Percentiles rank a stretch among this genome's conserved stretches.
Conservation (phyloP, 2,797 vertebrate species). For the Lagodon rhomboides region DNA sequence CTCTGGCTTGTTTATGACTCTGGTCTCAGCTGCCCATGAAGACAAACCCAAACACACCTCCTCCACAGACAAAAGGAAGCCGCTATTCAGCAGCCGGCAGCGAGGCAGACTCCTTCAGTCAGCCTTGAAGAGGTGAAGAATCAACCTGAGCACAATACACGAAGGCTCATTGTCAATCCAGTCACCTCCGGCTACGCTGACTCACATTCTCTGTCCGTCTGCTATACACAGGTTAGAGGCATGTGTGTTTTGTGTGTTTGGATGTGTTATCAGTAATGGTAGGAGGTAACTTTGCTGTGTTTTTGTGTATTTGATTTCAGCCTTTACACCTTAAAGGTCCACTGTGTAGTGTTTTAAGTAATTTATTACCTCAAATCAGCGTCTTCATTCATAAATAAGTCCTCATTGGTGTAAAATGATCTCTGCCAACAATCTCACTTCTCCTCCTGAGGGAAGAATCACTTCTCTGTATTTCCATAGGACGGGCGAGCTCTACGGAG, state of each 20-base stretch:
- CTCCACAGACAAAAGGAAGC: constrained; percentile 35
- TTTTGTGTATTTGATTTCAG: neutral
- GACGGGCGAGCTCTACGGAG: too few species aligned
- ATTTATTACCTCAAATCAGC: too few species aligned
- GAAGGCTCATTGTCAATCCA: constrained; percentile 59
- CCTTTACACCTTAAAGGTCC: too few species aligned
- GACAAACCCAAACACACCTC: constrained; percentile 35
- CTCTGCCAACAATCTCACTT: too few species aligned
- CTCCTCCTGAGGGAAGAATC: too few species aligned
- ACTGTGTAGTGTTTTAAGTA: too few species aligned
- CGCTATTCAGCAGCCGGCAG: constrained; percentile 48
- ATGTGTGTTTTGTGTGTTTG: constrained; percentile 3
- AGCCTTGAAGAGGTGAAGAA: constrained; percentile 55
- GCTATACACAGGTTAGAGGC: neutral
- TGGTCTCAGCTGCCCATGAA: constrained; percentile 41
- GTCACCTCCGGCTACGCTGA: constrained; percentile 53
- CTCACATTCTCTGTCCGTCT: constrained; percentile 29
- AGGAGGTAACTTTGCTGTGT: neutral
- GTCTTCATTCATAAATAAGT: too few species aligned
- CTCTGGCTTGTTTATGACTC: constrained; percentile 24
- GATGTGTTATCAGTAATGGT: too few species aligned
- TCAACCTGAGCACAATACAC: constrained; percentile 42
- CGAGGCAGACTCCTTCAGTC: constrained; percentile 34
- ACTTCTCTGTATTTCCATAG: too few species aligned
- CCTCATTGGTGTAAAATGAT: too few species aligned